These are phyloP conservation scores for Nasonia oneida DNA, from an alignment of 2,888 invertebrate genomes.

Conservation along the genomic window DNA sequence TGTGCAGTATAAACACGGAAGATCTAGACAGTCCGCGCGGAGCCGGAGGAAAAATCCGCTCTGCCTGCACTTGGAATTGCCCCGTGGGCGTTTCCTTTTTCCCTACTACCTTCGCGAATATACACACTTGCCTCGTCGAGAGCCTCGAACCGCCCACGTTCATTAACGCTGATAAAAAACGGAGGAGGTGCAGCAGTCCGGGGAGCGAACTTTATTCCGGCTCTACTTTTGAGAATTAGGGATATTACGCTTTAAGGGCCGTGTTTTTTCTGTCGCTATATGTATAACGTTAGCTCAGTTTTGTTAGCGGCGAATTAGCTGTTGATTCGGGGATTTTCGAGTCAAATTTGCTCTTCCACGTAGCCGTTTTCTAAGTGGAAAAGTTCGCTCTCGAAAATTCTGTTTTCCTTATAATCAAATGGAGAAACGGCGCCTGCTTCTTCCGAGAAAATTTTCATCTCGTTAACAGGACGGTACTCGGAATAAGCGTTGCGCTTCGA, in stretches of 20 bases:
- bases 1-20: neutral
- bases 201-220: constrained; percentile 23
- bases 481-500: neutral
- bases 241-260: constrained; percentile 25
- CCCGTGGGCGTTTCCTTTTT: neutral
- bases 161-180: constrained; percentile 46
- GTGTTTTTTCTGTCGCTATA: neutral
- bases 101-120: neutral
- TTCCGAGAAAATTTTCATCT: neutral
- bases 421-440: neutral
- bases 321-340: neutral
- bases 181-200: constrained; percentile 5
- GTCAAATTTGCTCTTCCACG: neutral
- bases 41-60: neutral
- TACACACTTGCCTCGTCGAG: neutral
- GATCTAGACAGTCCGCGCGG: neutral
- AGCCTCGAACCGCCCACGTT: constrained; percentile 24
- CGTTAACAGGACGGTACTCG: neutral
- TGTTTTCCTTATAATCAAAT: neutral
- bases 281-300: neutral
- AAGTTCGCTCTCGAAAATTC: neutral
- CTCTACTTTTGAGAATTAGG: constrained; percentile 49
- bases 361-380: neutral
- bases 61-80: neutral
- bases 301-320: neutral